phyloP scores from a whole-genome alignment of 2,113 vertebrate species.

The Grantiella picta region DNA sequence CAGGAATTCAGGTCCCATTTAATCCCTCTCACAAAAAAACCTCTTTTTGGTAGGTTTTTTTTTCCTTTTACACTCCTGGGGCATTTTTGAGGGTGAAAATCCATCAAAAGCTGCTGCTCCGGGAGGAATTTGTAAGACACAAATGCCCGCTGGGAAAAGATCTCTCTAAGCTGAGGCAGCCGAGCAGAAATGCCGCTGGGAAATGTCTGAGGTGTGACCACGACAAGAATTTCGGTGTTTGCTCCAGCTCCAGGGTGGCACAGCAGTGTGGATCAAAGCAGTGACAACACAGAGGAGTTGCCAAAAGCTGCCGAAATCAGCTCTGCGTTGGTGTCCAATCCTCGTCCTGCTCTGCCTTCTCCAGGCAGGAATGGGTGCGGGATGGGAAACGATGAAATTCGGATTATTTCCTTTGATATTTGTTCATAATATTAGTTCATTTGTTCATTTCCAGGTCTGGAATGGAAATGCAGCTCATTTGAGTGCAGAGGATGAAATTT shows the following conservation, averaged over 20 bases:
- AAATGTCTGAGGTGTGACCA: neutral
- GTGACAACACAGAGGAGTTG: neutral
- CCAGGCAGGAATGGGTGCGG: too few relatives aligned
- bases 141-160: neutral
- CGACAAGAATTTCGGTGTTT: neutral
- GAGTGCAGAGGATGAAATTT: neutral
- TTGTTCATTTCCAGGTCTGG: neutral
- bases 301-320: neutral
- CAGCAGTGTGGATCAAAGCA: neutral
- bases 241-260: neutral
- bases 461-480: neutral
- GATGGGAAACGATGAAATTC: neutral
- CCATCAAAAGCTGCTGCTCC: neutral
- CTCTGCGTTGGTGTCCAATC: neutral
- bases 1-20: neutral
- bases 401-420: neutral
- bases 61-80: neutral
- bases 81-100: neutral
- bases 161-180: neutral
- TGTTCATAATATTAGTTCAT: neutral
- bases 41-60: too few relatives aligned
- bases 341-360: neutral
- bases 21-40: neutral
- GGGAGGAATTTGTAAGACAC: neutral
- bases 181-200: neutral